Evolutionary conservation across 2,888 invertebrate genomes (phyloP).

Genomic region (Odontothrips loti): DNA sequence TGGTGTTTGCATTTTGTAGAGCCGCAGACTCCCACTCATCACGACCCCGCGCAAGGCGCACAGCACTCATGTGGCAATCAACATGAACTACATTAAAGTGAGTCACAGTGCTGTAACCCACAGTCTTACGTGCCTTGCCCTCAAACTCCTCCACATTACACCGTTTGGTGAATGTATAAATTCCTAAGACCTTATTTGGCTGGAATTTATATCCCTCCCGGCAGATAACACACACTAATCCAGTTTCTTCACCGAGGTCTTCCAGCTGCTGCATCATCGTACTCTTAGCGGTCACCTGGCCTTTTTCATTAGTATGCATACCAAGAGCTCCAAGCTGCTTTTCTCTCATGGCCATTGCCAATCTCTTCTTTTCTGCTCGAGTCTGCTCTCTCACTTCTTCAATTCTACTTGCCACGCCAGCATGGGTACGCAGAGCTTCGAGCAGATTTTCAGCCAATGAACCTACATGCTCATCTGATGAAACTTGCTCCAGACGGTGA

Average conservation of each 20-base stretch:
- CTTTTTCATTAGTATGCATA: slow-evolving; percentile 94
- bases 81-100: slow-evolving; percentile 98
- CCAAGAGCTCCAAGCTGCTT: slow-evolving; percentile 93
- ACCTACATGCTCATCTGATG: slow-evolving; percentile 94
- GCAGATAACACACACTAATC: slow-evolving; percentile 94
- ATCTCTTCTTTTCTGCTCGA: slow-evolving; percentile 89
- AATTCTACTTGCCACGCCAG: slow-evolving; percentile 75
- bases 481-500: slow-evolving; percentile 94
- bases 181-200: slow-evolving; percentile 87
- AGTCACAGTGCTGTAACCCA: slow-evolving; percentile 89
- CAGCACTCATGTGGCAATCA: slow-evolving; percentile 97
- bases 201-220: slow-evolving; percentile 96
- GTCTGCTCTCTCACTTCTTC: slow-evolving; percentile 93
- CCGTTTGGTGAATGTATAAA: slow-evolving; percentile 95
- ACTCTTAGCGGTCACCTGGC: slow-evolving; percentile 86
- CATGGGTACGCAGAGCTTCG: slow-evolving; percentile 74
- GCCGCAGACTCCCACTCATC: slow-evolving; percentile 99
- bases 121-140: slow-evolving; percentile 78
- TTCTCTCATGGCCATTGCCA: slow-evolving; percentile 97
- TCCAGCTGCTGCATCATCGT: slow-evolving; percentile 89
- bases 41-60: slow-evolving; percentile 64
- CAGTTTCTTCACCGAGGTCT: slow-evolving; percentile 92
- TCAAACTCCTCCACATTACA: slow-evolving; percentile 92
- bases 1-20: slow-evolving; percentile 95
- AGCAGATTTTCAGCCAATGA: slow-evolving; percentile 94